phyloP scores from a whole-genome alignment of 2,888 invertebrate species.

The Drosophila nr. perissopoda region DNA sequence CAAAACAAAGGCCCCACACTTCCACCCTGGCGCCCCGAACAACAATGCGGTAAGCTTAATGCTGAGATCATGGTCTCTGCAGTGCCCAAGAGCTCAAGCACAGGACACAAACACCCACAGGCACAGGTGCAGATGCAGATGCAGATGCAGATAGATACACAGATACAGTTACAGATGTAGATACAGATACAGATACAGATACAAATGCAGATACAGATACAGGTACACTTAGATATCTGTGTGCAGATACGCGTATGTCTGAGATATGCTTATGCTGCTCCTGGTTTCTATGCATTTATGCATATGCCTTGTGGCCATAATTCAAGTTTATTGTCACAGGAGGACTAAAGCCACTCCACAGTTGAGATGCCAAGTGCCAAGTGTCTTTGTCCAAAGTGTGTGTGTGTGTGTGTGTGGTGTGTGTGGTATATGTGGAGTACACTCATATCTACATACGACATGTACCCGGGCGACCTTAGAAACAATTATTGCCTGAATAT shows the following conservation, averaged over 20 bases:
- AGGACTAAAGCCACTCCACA: constrained; percentile 44
- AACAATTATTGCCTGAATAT: constrained; percentile 1
- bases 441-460: constrained; percentile 1
- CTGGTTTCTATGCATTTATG: constrained; percentile 48
- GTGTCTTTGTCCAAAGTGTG: constrained; percentile 31
- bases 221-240: constrained; percentile 11
- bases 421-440: not conserved
- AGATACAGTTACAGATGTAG: constrained; percentile 7
- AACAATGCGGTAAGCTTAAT: constrained; percentile 56
- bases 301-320: constrained; percentile 55
- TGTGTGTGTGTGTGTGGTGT: constrained; percentile 3
- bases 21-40: not conserved
- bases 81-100: constrained; percentile 34
- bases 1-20: constrained; percentile 2
- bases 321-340: constrained; percentile 73
- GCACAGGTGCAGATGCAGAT: constrained; percentile 14
- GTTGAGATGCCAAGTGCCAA: constrained; percentile 38
- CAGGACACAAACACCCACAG: constrained; percentile 4
- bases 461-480: constrained; percentile 2
- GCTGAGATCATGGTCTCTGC: constrained; percentile 45
- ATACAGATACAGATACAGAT: constrained; percentile 5
- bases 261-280: constrained; percentile 34
- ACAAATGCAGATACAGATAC: constrained; percentile 18
- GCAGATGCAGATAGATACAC: constrained; percentile 8
- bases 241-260: constrained; percentile 24